Evolutionary conservation across 1,140 invertebrate genomes (phyloP).

Genomic region (Drosophila erecta): DNA sequence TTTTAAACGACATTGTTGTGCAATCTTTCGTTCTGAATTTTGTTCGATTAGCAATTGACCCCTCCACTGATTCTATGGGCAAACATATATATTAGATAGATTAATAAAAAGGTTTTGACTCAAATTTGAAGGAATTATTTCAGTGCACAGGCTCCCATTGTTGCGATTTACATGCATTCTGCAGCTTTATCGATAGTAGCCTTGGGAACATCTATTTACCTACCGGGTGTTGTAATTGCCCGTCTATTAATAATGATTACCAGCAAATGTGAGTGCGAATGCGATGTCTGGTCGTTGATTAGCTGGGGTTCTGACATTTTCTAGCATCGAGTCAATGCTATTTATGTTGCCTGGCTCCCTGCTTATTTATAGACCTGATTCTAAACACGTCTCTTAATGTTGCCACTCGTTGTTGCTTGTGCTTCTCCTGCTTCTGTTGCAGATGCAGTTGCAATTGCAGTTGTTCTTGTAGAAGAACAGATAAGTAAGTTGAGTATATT

Average conservation of each 20-base stretch:
- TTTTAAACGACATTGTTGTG: background rate
- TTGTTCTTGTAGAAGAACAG: background rate
- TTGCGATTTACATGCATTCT: slow-evolving; percentile 33
- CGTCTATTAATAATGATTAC: slow-evolving; percentile 79
- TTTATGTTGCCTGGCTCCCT: slow-evolving; percentile 55
- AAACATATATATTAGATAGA: too few relatives aligned
- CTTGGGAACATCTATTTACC: slow-evolving; percentile 52
- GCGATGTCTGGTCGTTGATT: slow-evolving; percentile 59
- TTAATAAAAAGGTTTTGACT: too few relatives aligned
- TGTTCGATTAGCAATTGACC: too few relatives aligned
- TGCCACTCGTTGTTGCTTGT: slow-evolving; percentile 11
- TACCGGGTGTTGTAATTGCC: slow-evolving; percentile 69
- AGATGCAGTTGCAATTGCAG: slow-evolving; percentile 22
- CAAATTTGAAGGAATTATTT: background rate
- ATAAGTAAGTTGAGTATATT: too few relatives aligned
- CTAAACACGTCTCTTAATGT: slow-evolving; percentile 61
- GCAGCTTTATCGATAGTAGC: slow-evolving; percentile 35
- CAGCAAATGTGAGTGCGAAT: slow-evolving; percentile 46
- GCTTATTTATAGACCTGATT: slow-evolving; percentile 78
- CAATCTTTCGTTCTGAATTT: background rate
- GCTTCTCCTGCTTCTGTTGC: background rate
- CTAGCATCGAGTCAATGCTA: slow-evolving; percentile 69
- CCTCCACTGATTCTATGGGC: too few relatives aligned
- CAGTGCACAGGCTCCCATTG: slow-evolving; percentile 4
- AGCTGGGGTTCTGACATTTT: slow-evolving; percentile 68